Percentiles rank a stretch among this genome's conserved stretches.
Conservation (phyloP, 2,797 vertebrate species). For the Mycteria americana region DNA sequence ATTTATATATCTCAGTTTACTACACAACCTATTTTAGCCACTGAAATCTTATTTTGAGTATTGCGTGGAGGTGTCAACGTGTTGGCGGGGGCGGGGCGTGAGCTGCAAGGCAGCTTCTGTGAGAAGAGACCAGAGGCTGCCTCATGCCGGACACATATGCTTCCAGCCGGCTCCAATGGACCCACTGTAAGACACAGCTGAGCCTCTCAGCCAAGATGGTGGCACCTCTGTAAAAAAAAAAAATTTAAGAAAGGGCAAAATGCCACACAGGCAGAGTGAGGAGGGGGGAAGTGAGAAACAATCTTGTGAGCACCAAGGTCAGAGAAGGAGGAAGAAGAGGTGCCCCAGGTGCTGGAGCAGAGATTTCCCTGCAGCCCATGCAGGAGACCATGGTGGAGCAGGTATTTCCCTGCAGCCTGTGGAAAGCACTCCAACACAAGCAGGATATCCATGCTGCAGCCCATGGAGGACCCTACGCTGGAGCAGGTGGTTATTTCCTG, state of each 20-base stretch:
- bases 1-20: neutral
- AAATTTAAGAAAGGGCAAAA: neutral
- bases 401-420: neutral
- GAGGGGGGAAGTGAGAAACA: neutral
- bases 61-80: neutral
- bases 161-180: neutral
- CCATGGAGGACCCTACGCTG: neutral
- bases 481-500: neutral
- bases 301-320: neutral
- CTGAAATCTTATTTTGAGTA: neutral
- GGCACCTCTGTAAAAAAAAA: neutral
- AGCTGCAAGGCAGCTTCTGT: neutral
- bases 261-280: neutral
- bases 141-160: rapidly evolving
- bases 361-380: neutral
- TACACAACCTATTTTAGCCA: neutral
- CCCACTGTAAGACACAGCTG: neutral
- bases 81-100: neutral
- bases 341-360: neutral
- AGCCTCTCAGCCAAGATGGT: neutral
- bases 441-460: neutral
- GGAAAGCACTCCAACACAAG: neutral
- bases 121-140: neutral
- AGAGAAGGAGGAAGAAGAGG: neutral
- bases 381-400: neutral